Percentiles rank a stretch among this genome's conserved stretches.
phyloP scores from a whole-genome alignment of 2,888 invertebrate species.

The Hybos culiciformis region DNA sequence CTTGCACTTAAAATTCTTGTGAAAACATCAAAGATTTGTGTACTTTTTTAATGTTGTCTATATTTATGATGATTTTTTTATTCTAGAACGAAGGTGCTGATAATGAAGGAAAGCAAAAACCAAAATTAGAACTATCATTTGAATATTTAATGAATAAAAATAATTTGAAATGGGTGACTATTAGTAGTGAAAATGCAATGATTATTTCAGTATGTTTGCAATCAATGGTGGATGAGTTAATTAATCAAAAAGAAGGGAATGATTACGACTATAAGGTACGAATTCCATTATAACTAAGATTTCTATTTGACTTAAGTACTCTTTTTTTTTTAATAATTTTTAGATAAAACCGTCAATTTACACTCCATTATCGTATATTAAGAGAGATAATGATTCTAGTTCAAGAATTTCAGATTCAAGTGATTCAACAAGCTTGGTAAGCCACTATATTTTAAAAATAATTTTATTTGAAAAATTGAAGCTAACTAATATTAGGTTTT shows the following conservation, averaged over 20 bases:
- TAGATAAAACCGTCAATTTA: constrained; percentile 15
- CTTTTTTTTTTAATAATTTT: background rate
- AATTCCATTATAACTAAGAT: background rate
- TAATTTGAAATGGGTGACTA: constrained; percentile 84
- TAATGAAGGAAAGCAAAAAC: constrained; percentile 7
- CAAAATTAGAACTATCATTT: constrained; percentile 68
- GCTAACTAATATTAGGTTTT: no score
- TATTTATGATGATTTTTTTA: background rate
- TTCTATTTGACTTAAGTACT: background rate
- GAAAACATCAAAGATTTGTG: no score
- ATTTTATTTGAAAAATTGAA: no score
- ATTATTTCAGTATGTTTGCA: constrained; percentile 91
- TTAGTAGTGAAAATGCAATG: constrained; percentile 83
- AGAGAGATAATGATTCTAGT: constrained; percentile 18
- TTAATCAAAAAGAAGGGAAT: constrained; percentile 54
- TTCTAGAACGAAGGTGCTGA: background rate
- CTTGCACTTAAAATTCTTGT: background rate
- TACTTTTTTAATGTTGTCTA: background rate
- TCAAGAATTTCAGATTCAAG: constrained; percentile 19
- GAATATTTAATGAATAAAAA: constrained; percentile 90
- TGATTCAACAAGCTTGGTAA: constrained; percentile 20
- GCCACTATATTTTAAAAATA: no score
- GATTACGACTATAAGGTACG: constrained; percentile 24
- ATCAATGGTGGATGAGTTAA: constrained; percentile 88
- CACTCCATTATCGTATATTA: constrained; percentile 19